These are phyloP conservation scores for Exocentrus adspersus DNA, from an alignment of 2,888 invertebrate species.

Conservation along the genomic window DNA sequence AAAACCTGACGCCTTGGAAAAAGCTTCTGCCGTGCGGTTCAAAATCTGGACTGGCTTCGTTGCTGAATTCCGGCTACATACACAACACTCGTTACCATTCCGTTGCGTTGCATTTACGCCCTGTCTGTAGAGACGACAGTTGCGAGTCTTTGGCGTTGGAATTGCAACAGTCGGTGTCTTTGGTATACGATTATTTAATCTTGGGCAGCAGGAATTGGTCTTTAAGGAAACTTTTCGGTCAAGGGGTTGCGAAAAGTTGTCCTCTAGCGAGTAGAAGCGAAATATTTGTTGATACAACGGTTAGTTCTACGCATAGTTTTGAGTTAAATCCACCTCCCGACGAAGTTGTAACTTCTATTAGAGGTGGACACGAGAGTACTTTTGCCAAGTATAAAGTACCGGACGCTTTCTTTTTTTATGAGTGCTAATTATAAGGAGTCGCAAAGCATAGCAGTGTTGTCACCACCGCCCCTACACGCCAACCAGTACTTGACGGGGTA, in stretches of 20 bases:
- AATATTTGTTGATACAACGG: slow-evolving; percentile 83
- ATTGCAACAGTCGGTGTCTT: slow-evolving; percentile 84
- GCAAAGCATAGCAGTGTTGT: slow-evolving; percentile 66
- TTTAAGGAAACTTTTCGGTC: slow-evolving; percentile 85
- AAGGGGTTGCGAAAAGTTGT: slow-evolving; percentile 83
- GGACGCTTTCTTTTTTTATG: slow-evolving; percentile 70
- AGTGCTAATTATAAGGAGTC: slow-evolving; percentile 63
- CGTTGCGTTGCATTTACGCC: slow-evolving; percentile 84
- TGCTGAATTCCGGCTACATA: slow-evolving; percentile 90
- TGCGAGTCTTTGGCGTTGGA: slow-evolving; percentile 74
- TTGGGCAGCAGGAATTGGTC: slow-evolving; percentile 82
- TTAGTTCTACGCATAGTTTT: slow-evolving; percentile 71
- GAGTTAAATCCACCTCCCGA: slow-evolving; percentile 73
- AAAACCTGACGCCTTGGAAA: slow-evolving; percentile 98
- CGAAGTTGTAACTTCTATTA: slow-evolving; percentile 67
- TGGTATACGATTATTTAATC: slow-evolving; percentile 85
- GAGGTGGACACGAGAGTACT: slow-evolving; percentile 75
- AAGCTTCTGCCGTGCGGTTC: slow-evolving; percentile 95
- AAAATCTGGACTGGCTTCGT: slow-evolving; percentile 84
- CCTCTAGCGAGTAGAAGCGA: slow-evolving; percentile 81
- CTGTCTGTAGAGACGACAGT: slow-evolving; percentile 72
- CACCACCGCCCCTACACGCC: slow-evolving; percentile 77
- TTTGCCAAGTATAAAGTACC: slow-evolving; percentile 76
- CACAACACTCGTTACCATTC: slow-evolving; percentile 96
- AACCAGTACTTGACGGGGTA: slow-evolving; percentile 87